These are phyloP conservation scores for Luidia sarsii DNA, from an alignment of 53 echinoderm and acorn worm genomes.

Conservation along the genomic window DNA sequence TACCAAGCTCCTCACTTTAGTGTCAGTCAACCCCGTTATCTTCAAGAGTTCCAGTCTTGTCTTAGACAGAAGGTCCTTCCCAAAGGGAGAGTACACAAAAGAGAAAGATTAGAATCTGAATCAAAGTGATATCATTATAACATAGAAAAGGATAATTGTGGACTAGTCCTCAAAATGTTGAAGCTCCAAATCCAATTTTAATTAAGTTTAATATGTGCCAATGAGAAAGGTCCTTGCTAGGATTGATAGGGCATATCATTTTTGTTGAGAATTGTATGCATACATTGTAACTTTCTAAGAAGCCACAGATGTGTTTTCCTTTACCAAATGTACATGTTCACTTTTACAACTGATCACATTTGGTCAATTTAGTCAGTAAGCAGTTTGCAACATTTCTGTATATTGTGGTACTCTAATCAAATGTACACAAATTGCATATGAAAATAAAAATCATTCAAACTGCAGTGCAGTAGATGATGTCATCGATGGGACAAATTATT, in stretches of 20 bases:
- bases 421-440: too few relatives aligned
- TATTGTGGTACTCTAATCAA: too few relatives aligned
- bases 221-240: neutral
- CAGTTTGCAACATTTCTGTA: too few relatives aligned
- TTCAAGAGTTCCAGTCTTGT: conserved; percentile 82
- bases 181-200: neutral
- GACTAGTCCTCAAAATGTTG: neutral
- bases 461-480: too few relatives aligned
- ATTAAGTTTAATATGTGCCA: neutral
- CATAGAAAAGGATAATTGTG: neutral
- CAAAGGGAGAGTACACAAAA: neutral
- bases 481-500: too few relatives aligned
- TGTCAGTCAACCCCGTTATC: conserved; percentile 65
- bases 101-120: neutral
- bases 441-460: too few relatives aligned
- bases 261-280: too few relatives aligned
- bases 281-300: too few relatives aligned
- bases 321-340: too few relatives aligned
- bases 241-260: neutral
- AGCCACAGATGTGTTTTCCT: too few relatives aligned
- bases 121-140: neutral
- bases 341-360: too few relatives aligned
- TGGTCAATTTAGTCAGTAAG: too few relatives aligned
- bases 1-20: conserved; percentile 48
- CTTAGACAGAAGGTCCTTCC: conserved; percentile 86